Conservation (phyloP, 2,888 invertebrate genomes). For the Lithosia quadra region DNA sequence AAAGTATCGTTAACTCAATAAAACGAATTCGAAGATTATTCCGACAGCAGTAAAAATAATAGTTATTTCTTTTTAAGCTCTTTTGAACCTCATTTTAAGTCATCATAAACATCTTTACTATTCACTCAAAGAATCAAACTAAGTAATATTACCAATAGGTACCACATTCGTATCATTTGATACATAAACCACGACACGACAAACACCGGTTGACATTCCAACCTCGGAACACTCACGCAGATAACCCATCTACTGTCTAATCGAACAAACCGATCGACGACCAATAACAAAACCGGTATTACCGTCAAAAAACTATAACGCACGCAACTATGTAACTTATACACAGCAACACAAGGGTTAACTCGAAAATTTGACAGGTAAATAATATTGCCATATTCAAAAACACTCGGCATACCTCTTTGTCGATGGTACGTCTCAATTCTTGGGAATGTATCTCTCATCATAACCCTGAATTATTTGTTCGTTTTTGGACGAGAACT, state of each 20-base stretch:
- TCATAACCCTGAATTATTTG: conserved; percentile 59
- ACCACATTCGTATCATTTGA: conserved; percentile 45
- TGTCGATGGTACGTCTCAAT: conserved; percentile 80
- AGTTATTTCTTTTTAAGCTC: not conserved
- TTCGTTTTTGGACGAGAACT: conserved; percentile 47
- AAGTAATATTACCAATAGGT: conserved; percentile 31
- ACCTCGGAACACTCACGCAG: conserved; percentile 71
- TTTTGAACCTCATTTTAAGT: not conserved
- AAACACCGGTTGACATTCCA: conserved; percentile 65
- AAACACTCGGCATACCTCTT: conserved; percentile 70
- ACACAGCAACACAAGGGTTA: conserved; percentile 38
- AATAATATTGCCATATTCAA: conserved; percentile 39
- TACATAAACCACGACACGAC: conserved; percentile 58
- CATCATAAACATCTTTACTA: conserved; percentile 20
- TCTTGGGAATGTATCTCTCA: conserved; percentile 72
- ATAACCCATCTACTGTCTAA: conserved; percentile 77
- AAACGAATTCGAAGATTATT: too few species aligned
- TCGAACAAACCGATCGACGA: conserved; percentile 71
- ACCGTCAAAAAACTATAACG: not conserved
- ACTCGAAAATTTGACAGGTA: conserved; percentile 19
- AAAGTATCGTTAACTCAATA: too few species aligned
- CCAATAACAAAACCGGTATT: conserved; percentile 43
- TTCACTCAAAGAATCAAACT: conserved; percentile 21
- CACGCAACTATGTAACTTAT: conserved; percentile 47
- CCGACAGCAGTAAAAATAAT: not conserved